Conservation (phyloP, 1,140 invertebrate species). For the Ephestia elutella region DNA sequence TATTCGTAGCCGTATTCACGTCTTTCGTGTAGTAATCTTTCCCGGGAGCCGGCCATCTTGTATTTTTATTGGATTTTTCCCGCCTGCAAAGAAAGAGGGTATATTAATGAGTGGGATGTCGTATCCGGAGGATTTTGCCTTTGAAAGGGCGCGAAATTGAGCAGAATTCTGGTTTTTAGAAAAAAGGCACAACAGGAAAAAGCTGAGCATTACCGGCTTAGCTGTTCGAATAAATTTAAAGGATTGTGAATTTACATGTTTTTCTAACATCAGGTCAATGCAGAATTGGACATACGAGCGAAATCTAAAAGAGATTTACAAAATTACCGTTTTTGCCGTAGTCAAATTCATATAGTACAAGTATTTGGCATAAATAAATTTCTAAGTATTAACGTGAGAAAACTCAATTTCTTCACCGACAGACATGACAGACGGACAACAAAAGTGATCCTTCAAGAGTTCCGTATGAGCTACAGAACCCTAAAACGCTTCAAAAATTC, state of each 20-base stretch:
- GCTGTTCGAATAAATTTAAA: background rate
- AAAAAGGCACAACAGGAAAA: background rate
- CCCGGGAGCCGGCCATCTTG: slow-evolving; percentile 60
- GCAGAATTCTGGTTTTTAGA: slow-evolving; percentile 1
- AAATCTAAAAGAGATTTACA: too few relatives aligned
- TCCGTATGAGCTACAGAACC: too few relatives aligned
- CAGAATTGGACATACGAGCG: too few relatives aligned
- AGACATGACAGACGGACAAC: too few relatives aligned
- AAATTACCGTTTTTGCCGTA: too few relatives aligned
- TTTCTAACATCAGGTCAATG: too few relatives aligned
- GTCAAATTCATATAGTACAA: too few relatives aligned
- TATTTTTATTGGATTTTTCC: slow-evolving; percentile 42
- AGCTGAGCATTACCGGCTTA: background rate
- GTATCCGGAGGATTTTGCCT: slow-evolving; percentile 22
- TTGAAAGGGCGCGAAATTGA: background rate
- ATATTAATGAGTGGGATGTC: slow-evolving; percentile 44
- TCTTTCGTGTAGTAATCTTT: slow-evolving; percentile 54
- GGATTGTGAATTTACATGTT: background rate
- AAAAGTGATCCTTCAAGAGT: too few relatives aligned
- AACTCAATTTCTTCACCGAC: too few relatives aligned
- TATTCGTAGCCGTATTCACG: slow-evolving; percentile 47
- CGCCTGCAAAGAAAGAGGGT: slow-evolving; percentile 40
- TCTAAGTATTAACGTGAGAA: too few relatives aligned
- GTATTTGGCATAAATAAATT: too few relatives aligned
- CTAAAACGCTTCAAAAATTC: too few relatives aligned